Conservation (phyloP, 2,797 vertebrate genomes). For the Eurystomus glaucurus region DNA sequence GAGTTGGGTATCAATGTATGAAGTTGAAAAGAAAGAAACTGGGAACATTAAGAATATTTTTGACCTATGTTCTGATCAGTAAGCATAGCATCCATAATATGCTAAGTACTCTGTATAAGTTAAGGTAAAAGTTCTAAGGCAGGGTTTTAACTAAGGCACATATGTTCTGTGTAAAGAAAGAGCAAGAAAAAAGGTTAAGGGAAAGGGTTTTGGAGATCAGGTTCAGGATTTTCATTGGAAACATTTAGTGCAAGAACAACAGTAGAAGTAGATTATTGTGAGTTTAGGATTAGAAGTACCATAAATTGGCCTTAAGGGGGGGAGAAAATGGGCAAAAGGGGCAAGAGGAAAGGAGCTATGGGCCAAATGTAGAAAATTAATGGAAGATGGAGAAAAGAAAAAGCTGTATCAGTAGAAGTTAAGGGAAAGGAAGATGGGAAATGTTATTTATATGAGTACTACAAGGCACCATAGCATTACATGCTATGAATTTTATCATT, state of each 20-base stretch:
- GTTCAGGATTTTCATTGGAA: not conserved
- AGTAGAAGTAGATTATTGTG: not conserved
- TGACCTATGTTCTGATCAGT: not conserved
- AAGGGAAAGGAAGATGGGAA: not conserved
- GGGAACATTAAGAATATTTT: not conserved
- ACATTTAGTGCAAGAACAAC: not conserved
- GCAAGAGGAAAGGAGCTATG: not conserved
- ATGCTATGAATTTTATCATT: not conserved
- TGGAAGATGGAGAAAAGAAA: not conserved
- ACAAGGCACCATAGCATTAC: not conserved
- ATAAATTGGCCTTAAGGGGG: not conserved
- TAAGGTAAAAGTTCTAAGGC: not conserved
- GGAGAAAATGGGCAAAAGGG: not conserved
- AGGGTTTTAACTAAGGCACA: not conserved
- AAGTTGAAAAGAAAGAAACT: not conserved
- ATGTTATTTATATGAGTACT: not conserved
- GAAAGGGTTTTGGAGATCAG: not conserved
- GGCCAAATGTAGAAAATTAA: not conserved
- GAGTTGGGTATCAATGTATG: not conserved
- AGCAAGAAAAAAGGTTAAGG: not conserved
- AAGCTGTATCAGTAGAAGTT: not conserved
- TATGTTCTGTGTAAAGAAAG: not conserved
- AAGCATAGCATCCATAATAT: rapidly evolving
- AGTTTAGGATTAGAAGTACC: not conserved
- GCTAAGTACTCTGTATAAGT: not conserved